phyloP scores from a whole-genome alignment of 1,140 invertebrate genomes.

The Meloidogyne exigua region DNA sequence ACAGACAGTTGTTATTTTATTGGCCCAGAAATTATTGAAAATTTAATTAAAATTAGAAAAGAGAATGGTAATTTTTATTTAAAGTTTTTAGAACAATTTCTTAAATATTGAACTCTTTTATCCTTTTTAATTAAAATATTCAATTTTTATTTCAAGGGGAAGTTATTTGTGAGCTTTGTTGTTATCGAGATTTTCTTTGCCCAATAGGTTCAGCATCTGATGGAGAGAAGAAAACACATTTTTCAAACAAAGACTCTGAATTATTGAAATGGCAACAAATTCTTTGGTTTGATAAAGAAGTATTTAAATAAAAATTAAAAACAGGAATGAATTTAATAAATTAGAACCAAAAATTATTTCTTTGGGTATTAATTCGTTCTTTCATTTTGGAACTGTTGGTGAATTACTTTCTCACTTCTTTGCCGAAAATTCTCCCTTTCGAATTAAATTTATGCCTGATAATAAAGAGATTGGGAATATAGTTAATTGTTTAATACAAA shows the following conservation, averaged over 20 bases:
- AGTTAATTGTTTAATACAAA: neutral
- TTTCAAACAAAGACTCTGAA: neutral
- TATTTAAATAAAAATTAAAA: neutral
- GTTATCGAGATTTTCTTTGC: constrained; percentile 27
- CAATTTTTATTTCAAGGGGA: no score
- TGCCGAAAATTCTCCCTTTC: neutral
- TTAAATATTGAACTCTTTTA: no score
- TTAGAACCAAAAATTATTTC: constrained; percentile 4
- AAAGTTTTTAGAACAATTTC: no score
- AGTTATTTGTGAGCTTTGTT: constrained; percentile 21
- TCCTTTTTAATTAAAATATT: no score
- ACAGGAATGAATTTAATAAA: constrained; percentile 18
- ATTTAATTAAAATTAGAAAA: constrained; percentile 5
- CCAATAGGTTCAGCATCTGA: constrained; percentile 16
- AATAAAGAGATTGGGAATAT: neutral
- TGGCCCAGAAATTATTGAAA: neutral
- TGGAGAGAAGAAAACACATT: neutral
- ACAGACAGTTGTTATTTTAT: constrained; percentile 23
- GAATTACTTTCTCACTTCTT: constrained; percentile 18
- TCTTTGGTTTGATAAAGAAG: constrained; percentile 4
- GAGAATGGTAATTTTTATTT: constrained; percentile 13
- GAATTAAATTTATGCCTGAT: constrained; percentile 12
- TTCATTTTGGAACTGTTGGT: constrained; percentile 23
- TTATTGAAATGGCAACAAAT: constrained; percentile 17
- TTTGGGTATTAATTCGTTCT: constrained; percentile 10